Percentiles rank a stretch among this genome's conserved stretches.
These are phyloP conservation scores for Taxidea taxus DNA, from an alignment of 2,113 vertebrate genomes.

Conservation along the genomic window DNA sequence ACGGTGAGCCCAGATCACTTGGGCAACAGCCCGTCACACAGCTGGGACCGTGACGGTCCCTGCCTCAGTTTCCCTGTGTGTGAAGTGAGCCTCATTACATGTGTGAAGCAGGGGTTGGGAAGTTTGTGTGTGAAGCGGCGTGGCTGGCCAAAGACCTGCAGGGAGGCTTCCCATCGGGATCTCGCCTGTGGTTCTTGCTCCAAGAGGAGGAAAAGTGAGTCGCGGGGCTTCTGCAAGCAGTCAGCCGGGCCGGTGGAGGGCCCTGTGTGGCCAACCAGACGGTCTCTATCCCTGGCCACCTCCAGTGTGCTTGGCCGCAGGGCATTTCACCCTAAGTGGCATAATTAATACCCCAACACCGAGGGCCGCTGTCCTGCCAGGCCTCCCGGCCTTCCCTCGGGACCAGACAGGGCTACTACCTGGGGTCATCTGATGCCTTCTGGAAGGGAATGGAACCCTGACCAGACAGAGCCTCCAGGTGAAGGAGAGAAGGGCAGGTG, in stretches of 20 bases:
- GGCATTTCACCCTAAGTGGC: no score
- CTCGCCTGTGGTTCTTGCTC: not conserved
- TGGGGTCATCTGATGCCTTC: not conserved
- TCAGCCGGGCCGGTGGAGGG: not conserved
- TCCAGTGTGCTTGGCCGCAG: fast-evolving
- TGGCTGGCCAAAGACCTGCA: no score
- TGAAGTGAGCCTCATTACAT: slow-evolving; percentile 6
- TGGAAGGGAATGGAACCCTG: not conserved
- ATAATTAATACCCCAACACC: fast-evolving
- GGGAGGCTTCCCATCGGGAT: no score
- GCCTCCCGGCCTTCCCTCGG: fast-evolving
- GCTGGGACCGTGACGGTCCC: not conserved
- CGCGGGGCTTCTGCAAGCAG: not conserved
- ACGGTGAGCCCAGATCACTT: fast-evolving
- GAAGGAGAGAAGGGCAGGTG: no score
- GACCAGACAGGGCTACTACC: no score
- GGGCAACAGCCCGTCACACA: fast-evolving
- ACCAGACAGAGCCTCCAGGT: fast-evolving
- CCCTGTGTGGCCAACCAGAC: not conserved
- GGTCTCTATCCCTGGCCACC: not conserved
- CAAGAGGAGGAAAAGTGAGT: not conserved
- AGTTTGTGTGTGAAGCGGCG: not conserved
- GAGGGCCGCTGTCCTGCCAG: not conserved
- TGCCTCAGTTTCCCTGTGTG: not conserved
- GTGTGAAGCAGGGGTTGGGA: not conserved